Evolutionary conservation across 2,888 invertebrate species (phyloP).

Genomic region (Tenthredo distinguenda): DNA sequence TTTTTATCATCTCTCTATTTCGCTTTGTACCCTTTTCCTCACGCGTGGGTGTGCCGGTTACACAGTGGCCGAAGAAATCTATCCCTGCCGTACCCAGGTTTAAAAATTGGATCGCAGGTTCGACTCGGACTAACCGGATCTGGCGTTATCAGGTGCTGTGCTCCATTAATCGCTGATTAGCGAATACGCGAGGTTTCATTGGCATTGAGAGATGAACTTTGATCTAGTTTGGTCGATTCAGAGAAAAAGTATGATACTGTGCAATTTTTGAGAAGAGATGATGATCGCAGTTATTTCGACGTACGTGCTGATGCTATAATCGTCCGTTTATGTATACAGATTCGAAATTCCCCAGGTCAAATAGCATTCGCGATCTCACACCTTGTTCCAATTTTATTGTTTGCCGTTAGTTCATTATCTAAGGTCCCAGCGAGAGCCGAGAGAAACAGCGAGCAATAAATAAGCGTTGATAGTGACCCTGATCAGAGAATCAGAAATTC

Average conservation of each 20-base stretch:
- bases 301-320: neutral
- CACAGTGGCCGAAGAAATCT: neutral
- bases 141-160: constrained; percentile 22
- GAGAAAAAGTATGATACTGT: neutral
- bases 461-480: constrained; percentile 61
- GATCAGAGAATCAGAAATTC: constrained; percentile 47
- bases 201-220: too few relatives aligned
- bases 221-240: neutral
- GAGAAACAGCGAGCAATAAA: constrained; percentile 30
- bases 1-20: constrained; percentile 38
- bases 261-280: neutral
- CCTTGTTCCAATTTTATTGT: constrained; percentile 31
- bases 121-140: constrained; percentile 4
- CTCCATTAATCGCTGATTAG: constrained; percentile 45
- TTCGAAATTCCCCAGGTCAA: neutral
- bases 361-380: neutral
- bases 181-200: neutral
- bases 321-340: neutral
- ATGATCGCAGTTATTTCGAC: neutral
- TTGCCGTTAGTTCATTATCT: constrained; percentile 32
- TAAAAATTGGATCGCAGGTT: neutral
- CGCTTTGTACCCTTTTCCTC: neutral
- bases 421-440: neutral
- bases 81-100: neutral
- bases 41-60: neutral